Evolutionary conservation across 2,113 vertebrate species (phyloP), one percentile per base, ranked within the genome.

Genomic region (Ivindomyrus marchei): DNA sequence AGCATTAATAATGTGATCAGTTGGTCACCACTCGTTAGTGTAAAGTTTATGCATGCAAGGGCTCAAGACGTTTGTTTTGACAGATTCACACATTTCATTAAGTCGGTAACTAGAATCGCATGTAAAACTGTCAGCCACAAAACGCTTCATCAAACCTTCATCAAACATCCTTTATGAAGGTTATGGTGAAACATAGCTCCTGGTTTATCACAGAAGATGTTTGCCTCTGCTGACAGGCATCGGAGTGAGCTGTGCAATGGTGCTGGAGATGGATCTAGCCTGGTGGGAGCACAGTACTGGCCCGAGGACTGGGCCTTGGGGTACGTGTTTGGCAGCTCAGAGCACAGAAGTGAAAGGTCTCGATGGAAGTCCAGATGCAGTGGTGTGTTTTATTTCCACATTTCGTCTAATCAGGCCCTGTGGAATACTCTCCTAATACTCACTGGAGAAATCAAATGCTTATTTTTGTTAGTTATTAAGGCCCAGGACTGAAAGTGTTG

Each of bases 71-170:
- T 85, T 47, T 85, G 45, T 47, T 47, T 45, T 46, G 83, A 85
- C 83, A 85, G 83, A 85, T 47, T 85, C 45, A 85, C 45, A 85
- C 83, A 47, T 85, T 85, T 85, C 83, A 85, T 85, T 21, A 85
- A 13, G 39, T 8, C 9, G 7, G 83, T 24, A 85, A 85, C 39
- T 45, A 11, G 21, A 85, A 46, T 45, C 7, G 15, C 19, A 47
- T 45, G 83, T 85, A 85, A 85, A 85, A 85, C 83, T 85, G 83
- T 47, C 83, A 85, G 83, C 74, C 36, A 80, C 15, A 42, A 42
- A 80, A 80, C 17, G 11, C 74, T 42, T 80, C 74, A 80, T 80
- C 74, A 80, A 80, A 80, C 36, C 74, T 56, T 56, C 53, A 56
- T 56, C 53, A 56, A 80, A 42, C 11, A 80, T 70, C n/a, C 62